Base-by-base conservation (phyloP, 53 echinoderm and acorn worm species). In the Crossaster papposus region DNA sequence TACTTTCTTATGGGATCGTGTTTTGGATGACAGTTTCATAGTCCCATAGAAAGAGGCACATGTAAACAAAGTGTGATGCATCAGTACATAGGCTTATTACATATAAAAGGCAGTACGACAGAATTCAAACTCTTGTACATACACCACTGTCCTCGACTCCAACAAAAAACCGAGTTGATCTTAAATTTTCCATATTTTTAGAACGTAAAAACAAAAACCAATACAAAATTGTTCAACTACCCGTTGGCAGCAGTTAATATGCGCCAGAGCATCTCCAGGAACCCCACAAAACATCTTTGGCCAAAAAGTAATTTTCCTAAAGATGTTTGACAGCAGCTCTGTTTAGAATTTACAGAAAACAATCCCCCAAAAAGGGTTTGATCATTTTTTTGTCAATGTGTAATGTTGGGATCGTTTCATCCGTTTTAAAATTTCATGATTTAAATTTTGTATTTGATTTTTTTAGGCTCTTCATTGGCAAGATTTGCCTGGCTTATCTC, bases 111-210 rank as follows among this genome's bases (percentile, higher is more conserved):
- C 44, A 44, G 44, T 9, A 44, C 44, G 44, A 71, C 36, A 64
- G 37, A 82, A 36, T 82, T 68, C 24, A 0, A 84, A 84, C 84
- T 84, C 84, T 84, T 84, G 84, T 84, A 84, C 84, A 84, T 84
- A 84, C 84, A 84, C 50, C 71, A 54, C 30, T 52, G 51, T 83
- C 51, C 51, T 83, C 71, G 10, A 78, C 72, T 65, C 0, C n/a
- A n/a, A n/a, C n/a, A 52, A 14, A 77, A 75, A 87, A 87, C 87
- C 72, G 87, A 87, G 62, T 76, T 44, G 87, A 87, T 87, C 75
- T 87, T 87, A 54, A 87, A 87, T 87, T 87, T 87, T 87, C 87
- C 87, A 87, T 87, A 87, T 87, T 87, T 84, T 83, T 26, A 33
- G 23, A 6, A 20, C 18, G 75, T 77, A 77, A 75, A 87, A 54